These are phyloP conservation scores for Lepidostoma basale DNA, from an alignment of 1,140 invertebrate species.

Conservation along the genomic window DNA sequence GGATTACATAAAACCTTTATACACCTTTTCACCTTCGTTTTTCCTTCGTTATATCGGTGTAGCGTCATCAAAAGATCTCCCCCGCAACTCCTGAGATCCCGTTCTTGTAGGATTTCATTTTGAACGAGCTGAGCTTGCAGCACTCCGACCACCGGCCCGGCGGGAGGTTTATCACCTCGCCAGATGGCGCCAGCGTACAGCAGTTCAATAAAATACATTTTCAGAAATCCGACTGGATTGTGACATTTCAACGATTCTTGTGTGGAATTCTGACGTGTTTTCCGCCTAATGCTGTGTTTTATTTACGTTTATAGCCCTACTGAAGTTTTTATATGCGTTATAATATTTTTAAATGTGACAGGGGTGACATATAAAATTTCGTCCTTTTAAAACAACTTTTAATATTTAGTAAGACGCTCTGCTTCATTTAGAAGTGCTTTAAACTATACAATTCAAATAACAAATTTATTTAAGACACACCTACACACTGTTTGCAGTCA, in stretches of 20 bases:
- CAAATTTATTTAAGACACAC: no score
- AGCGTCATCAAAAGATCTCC: background rate
- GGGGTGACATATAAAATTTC: no score
- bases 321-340: no score
- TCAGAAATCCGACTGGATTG: background rate
- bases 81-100: background rate
- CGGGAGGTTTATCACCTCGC: background rate
- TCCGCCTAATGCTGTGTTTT: no score
- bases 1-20: background rate
- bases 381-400: no score
- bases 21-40: background rate
- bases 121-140: slow-evolving; percentile 10
- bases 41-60: background rate
- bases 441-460: no score
- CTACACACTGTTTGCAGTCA: no score
- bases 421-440: no score
- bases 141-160: background rate
- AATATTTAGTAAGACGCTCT: no score
- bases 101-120: slow-evolving; percentile 11
- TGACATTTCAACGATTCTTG: background rate
- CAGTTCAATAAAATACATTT: background rate
- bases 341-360: no score
- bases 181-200: slow-evolving; percentile 10
- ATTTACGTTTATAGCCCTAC: no score
- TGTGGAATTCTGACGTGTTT: no score